Evolutionary conservation across 2,888 invertebrate genomes (phyloP).

Genomic region (Plagodis pulveraria): DNA sequence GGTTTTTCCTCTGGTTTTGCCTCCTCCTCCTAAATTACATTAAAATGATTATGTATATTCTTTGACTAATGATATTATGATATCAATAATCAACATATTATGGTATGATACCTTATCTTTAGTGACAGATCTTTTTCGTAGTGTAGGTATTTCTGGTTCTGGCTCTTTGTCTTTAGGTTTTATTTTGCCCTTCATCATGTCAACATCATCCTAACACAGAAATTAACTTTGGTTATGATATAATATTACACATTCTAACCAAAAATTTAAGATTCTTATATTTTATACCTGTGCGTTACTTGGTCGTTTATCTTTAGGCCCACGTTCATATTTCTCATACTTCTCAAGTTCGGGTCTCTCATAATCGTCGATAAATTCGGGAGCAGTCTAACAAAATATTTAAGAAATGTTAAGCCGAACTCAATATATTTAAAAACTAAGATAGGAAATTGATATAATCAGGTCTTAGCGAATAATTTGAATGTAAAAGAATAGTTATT

Average conservation of each 20-base stretch:
- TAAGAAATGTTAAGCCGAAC: neutral
- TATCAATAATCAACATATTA: neutral
- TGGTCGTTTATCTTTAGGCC: conserved; percentile 73
- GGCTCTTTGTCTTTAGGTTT: conserved; percentile 76
- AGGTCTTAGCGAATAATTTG: too few species aligned
- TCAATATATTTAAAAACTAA: too few species aligned
- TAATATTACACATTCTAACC: neutral
- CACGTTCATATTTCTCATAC: conserved; percentile 84
- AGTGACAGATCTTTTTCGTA: conserved; percentile 71
- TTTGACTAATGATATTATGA: neutral
- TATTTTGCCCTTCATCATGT: conserved; percentile 78
- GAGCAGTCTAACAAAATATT: conserved; percentile 53
- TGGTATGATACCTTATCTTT: conserved; percentile 71
- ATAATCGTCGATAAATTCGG: conserved; percentile 88
- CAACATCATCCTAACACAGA: conserved; percentile 67
- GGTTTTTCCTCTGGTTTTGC: conserved; percentile 76
- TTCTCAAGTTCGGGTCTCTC: conserved; percentile 89
- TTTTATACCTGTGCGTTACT: conserved; percentile 68
- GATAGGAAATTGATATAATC: too few species aligned
- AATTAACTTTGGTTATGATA: conserved; percentile 1
- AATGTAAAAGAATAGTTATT: too few species aligned
- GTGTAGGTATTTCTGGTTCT: conserved; percentile 71
- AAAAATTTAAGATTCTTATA: conserved; percentile 5
- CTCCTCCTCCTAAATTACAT: conserved; percentile 68
- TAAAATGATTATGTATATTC: conserved; percentile 3